Percentiles rank a stretch among this genome's conserved stretches.
These are phyloP conservation scores for Pristionchus pacificus DNA, from an alignment of 1,140 invertebrate species.

Conservation along the genomic window DNA sequence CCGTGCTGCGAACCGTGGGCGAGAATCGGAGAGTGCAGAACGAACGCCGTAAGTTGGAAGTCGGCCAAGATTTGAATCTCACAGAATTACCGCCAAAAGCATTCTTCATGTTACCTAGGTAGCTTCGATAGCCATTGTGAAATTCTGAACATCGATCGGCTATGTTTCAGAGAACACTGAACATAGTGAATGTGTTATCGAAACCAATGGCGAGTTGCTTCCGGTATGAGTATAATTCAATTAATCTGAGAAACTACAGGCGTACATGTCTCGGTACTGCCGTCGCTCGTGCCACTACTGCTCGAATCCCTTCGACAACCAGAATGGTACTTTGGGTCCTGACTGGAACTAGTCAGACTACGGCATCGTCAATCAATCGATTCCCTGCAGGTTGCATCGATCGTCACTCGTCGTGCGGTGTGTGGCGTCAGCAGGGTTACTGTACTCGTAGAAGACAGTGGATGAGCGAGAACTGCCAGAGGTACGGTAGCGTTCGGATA, in stretches of 20 bases:
- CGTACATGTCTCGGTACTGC: conserved; percentile 38
- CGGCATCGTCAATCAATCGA: neutral
- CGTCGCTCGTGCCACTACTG: conserved; percentile 32
- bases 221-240: no score
- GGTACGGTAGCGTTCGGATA: neutral
- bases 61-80: no score
- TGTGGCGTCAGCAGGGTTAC: conserved; percentile 34
- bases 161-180: no score
- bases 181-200: no score
- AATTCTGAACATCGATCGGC: no score
- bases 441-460: conserved; percentile 34
- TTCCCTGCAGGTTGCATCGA: conserved; percentile 29
- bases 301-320: conserved; percentile 21
- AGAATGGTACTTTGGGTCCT: conserved; percentile 3
- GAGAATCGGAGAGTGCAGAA: conserved; percentile 37
- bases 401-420: conserved; percentile 30
- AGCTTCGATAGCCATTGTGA: no score
- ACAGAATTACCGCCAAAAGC: neutral
- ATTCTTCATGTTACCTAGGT: no score
- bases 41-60: neutral
- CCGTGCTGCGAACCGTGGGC: conserved; percentile 54
- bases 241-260: no score
- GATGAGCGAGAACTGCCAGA: conserved; percentile 40
- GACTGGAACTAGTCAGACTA: neutral
- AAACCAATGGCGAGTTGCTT: no score